A percentile compares a stretch with the other conserved stretches of the same genome.
Conservation (phyloP, 1,140 invertebrate species). For the Chelonus insularis region DNA sequence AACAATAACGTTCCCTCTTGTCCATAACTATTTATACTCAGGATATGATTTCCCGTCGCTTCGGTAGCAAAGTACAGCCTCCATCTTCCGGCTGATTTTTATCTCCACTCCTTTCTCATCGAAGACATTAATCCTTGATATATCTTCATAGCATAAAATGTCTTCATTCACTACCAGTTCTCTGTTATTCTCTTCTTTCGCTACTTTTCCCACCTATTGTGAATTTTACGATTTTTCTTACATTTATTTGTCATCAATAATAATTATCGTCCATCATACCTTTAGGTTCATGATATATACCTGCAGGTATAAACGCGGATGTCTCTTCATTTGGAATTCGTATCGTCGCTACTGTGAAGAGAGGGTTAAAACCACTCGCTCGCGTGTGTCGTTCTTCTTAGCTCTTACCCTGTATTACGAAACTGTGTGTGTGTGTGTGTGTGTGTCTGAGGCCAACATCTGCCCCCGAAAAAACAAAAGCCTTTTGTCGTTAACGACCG, state of each 20-base stretch:
- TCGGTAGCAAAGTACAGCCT: background rate
- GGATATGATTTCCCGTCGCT: background rate
- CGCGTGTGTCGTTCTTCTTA: background rate
- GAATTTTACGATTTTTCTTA: too few species aligned
- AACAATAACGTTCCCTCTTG: constrained; percentile 11
- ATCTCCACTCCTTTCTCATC: background rate
- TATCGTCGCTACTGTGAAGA: too few species aligned
- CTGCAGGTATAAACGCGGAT: too few species aligned
- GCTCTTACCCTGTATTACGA: background rate
- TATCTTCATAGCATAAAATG: background rate
- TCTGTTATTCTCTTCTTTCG: too few species aligned
- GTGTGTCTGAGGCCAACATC: constrained; percentile 50
- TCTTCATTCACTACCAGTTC: background rate
- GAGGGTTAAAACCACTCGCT: too few species aligned
- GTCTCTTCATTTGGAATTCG: too few species aligned
- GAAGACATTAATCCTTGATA: constrained; percentile 2
- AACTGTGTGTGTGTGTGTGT: background rate
- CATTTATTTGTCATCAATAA: too few species aligned
- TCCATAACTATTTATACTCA: constrained; percentile 12
- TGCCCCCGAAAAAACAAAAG: constrained; percentile 63
- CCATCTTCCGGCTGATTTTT: constrained; percentile 8
- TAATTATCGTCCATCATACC: too few species aligned
- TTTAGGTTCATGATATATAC: too few species aligned
- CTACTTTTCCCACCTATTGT: too few species aligned
- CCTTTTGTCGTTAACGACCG: constrained; percentile 61